Evolutionary conservation across 2,888 invertebrate genomes (phyloP), one percentile per base, ranked within the genome.

Genomic region (Eupithecia exiguata): DNA sequence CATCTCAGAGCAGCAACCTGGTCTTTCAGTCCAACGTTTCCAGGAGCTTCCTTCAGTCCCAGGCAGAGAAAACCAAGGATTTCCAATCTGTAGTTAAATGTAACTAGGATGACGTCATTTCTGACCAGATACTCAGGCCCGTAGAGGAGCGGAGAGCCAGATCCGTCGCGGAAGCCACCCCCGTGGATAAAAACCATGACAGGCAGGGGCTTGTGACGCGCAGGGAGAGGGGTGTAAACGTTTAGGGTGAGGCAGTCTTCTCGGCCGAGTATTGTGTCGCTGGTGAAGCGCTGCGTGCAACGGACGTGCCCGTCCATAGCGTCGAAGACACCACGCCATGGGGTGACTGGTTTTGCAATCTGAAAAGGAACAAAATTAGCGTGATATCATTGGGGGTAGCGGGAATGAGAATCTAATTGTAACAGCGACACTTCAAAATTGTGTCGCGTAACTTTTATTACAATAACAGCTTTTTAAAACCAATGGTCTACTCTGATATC

Each of bases 131-230:
- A 90, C 53, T 92, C 88, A 0, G 94, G 91, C 18, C 93, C 93
- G 70, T 94, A 94, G 12, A 94, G 74, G 49, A 89, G 87, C 1
- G 90, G 89, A 0, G 91, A 88, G 2, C 89, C 89, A 0, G 93
- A 93, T 0, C 94, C 94, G 36, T 91, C 91, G 36, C 91, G 81
- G 77, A 91, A 94, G 0, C 93, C 94, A 25, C 94, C 94, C 21
- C 94, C 94, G 62, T 94, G 94, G 77, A 94, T 89, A 79, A 90
- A 94, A 1, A 93, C 89, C 92, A 94, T 93, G 46, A 94, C 94
- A 5, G 94, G 93, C 1, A 84, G 83, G 0, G 81, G 82, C 5
- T 81, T 58, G 7, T 74, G 53, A 6, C 74, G 40, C 3, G 72
- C 65, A 18, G 80, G 74, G 5, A 84, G 53, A 0, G 94, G 94